These are phyloP conservation scores for Apamea crenata DNA, from an alignment of 2,888 invertebrate species.

Conservation along the genomic window DNA sequence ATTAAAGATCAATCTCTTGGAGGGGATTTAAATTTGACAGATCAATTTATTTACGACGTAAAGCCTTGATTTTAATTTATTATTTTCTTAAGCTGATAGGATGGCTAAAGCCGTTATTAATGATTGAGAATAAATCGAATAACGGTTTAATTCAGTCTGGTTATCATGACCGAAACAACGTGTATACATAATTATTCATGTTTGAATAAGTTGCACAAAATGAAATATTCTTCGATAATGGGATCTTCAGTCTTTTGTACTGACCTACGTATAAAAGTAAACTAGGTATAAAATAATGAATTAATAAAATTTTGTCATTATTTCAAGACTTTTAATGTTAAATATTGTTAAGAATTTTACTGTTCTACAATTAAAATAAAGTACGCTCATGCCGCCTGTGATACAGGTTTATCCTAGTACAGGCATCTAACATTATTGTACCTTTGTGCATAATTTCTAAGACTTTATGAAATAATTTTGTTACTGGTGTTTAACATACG, in stretches of 20 bases:
- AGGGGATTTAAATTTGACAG: slow-evolving; percentile 52
- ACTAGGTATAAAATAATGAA: no score
- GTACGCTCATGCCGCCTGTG: no score
- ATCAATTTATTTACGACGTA: slow-evolving; percentile 57
- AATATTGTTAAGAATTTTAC: no score
- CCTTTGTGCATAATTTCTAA: no score
- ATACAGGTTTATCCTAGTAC: no score
- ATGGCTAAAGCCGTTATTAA: slow-evolving; percentile 34
- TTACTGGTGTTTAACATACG: no score
- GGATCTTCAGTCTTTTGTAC: background rate
- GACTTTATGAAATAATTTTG: no score
- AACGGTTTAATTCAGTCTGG: slow-evolving; percentile 1
- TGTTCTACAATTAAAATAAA: no score
- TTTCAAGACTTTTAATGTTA: no score
- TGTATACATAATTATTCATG: background rate
- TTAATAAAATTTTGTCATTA: no score
- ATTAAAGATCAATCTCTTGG: slow-evolving; percentile 52
- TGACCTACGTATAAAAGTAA: no score
- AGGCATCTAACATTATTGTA: no score
- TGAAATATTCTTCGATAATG: background rate
- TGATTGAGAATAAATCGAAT: slow-evolving; percentile 3
- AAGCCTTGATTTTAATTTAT: slow-evolving; percentile 60
- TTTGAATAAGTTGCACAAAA: background rate
- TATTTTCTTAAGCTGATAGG: slow-evolving; percentile 38
- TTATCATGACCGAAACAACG: background rate